A percentile compares a stretch with the other conserved stretches of the same genome.
Conservation (phyloP, 2,888 invertebrate genomes). For the Brachynemurus nebulosus region DNA sequence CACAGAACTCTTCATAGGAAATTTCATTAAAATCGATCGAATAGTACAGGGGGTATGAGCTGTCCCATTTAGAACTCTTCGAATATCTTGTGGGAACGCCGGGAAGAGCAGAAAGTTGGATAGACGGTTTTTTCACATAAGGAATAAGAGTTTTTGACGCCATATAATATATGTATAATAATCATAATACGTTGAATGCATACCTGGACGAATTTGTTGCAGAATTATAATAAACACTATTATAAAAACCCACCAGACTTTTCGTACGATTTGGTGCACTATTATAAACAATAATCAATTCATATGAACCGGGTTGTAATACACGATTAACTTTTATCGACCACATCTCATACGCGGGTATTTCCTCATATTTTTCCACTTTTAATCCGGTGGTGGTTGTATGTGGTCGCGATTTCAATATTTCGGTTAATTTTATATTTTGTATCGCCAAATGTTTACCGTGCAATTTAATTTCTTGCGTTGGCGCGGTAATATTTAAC, state of each 20-base stretch:
- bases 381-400: too few species aligned
- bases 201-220: neutral
- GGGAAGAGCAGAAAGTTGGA: too few species aligned
- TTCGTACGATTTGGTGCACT: conserved; percentile 1
- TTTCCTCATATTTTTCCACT: neutral
- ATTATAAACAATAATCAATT: neutral
- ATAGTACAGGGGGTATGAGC: too few species aligned
- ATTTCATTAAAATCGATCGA: too few species aligned
- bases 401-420: too few species aligned
- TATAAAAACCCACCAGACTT: conserved; percentile 7
- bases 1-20: too few species aligned
- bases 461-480: conserved; percentile 35
- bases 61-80: too few species aligned
- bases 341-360: neutral
- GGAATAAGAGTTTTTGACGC: too few species aligned
- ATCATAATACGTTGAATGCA: too few species aligned
- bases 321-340: neutral
- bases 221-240: conserved; percentile 4
- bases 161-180: too few species aligned
- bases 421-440: conserved; percentile 2
- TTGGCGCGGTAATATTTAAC: conserved; percentile 31
- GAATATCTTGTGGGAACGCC: too few species aligned
- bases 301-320: neutral
- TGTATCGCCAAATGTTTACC: conserved; percentile 34
- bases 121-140: too few species aligned